Evolutionary conservation across 2,797 vertebrate species (phyloP), one percentile per base, ranked within the genome.

Genomic region (Podarcis siculus): DNA sequence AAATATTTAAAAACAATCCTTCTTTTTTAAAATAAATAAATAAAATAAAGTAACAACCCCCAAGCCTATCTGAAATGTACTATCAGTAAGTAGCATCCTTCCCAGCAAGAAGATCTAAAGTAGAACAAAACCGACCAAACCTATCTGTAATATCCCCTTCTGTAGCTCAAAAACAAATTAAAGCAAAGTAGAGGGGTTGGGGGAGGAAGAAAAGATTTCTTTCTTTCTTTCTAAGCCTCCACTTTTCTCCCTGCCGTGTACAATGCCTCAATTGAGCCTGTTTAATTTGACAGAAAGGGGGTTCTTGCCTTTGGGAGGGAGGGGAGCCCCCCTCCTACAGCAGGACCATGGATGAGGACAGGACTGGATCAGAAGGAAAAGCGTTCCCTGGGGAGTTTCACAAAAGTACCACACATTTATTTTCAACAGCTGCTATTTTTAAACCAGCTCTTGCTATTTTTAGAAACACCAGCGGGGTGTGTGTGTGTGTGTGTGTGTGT

Each of bases 381-480:
- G 89, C 30, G 79, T 87, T 94, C 95, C 95, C 94, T 71, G 64
- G 89, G 92, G 93, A 89, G 83, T 90, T 94, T 90, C 91, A 91
- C 90, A 87, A 94, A 72, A 86, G 92, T 90, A 32, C 93, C 81
- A 93, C 93, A 92, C 94, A 86, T 91, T 93, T 90, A 85, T 91
- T 95, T 89, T 94, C 95, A 91, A 91, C 90, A 89, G 89, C 77
- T 79, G 89, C 94, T 96, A 96, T 96, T 96, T 96, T 96, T 96
- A 96, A 94, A 89, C 71, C n/a, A 1, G 82, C 84, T 86, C 90
- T 90, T 93, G 71, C 95, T 96, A 96, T 96, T 96, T 95, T 95
- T 95, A 95, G 49, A 87, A 92, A 37, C 91, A 90, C 89, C 95
- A 91, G 90, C 95, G 93, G 61, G 5, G 17, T 64, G 17, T 64